Evolutionary conservation across 1,140 invertebrate genomes (phyloP), one percentile per base, ranked within the genome.

Genomic region (Wasmannia auropunctata): DNA sequence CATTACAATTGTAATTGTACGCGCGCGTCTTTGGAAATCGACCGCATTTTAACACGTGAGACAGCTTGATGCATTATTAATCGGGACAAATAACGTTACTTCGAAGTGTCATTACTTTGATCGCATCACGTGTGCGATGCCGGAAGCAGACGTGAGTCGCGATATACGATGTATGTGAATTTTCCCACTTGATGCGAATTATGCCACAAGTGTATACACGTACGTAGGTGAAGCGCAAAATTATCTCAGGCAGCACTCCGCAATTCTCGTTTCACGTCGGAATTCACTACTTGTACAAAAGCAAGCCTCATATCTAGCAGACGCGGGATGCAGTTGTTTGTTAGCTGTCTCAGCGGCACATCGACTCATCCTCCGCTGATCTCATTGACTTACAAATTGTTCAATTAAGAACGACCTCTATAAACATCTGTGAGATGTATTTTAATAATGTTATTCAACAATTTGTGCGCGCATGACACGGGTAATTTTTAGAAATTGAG

Each of bases 101-200:
- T 40, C 10, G 37, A 25, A 58, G 25, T 54, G 11, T 75, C 40
- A 34, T 63, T 56, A 40, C 85, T 87, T 87, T 67, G 58, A 88
- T 87, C 40, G 31, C 37, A n/a, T 62, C n/a, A 22, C n/a, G 31
- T 4, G 62, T 51, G 46, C 19, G 62, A 40, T 49, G 31, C n/a
- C 10, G 31, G 28, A 7, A 86, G 25, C 54, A 54, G 34, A 46
- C 28, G 56, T 14, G n/a, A 19, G 28, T 8, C 43, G 60, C 60
- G 77, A 67, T 46, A 25, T n/a, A 83, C 43, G 74, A 60, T 11
- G 25, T 25, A 25, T 37, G 22, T 19, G 22, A 84, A 79, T 87
- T 87, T 87, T 84, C 79, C 31, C 46, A 43, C 49, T 74, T 67
- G 49, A 85, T 58, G 70, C 86, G 70, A 87, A 69, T 87, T 85